These are phyloP conservation scores for Ennomos quercinarius DNA, from an alignment of 2,888 invertebrate genomes.

Conservation along the genomic window DNA sequence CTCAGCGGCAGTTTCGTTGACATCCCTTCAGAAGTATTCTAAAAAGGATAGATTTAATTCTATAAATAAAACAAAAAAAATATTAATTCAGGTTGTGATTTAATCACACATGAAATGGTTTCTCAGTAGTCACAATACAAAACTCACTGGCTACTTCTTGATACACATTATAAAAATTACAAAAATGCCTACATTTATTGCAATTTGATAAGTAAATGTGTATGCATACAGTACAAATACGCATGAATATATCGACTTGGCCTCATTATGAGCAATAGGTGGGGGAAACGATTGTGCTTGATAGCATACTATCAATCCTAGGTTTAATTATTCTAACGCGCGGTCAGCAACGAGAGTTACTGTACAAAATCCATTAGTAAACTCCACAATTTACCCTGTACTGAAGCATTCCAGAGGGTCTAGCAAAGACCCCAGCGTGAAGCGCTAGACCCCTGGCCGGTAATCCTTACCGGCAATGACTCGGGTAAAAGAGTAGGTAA, in stretches of 20 bases:
- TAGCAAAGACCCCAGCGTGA: no score
- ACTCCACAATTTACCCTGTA: no score
- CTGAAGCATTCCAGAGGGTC: no score
- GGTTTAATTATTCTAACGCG: no score
- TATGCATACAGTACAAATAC: slow-evolving; percentile 34
- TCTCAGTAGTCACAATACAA: slow-evolving; percentile 51
- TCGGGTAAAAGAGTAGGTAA: no score
- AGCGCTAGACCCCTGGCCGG: no score
- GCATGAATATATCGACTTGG: slow-evolving; percentile 27
- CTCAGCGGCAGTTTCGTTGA: no score
- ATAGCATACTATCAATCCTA: no score
- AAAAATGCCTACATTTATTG: slow-evolving; percentile 39
- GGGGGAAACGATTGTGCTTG: slow-evolving; percentile 4
- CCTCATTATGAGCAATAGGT: slow-evolving; percentile 26
- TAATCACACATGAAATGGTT: slow-evolving; percentile 75
- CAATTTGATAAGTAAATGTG: slow-evolving; percentile 34
- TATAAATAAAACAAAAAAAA: slow-evolving; percentile 50
- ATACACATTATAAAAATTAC: slow-evolving; percentile 45
- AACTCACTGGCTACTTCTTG: slow-evolving; percentile 41
- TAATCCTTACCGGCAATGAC: no score
- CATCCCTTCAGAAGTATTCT: not conserved
- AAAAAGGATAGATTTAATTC: not conserved
- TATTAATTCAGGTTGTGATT: slow-evolving; percentile 67
- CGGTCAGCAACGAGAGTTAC: no score
- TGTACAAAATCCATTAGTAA: no score